Percentiles rank a stretch among this genome's conserved stretches.
Evolutionary conservation across 1,140 invertebrate species (phyloP).

Genomic region (Drosophila pectinifera): DNA sequence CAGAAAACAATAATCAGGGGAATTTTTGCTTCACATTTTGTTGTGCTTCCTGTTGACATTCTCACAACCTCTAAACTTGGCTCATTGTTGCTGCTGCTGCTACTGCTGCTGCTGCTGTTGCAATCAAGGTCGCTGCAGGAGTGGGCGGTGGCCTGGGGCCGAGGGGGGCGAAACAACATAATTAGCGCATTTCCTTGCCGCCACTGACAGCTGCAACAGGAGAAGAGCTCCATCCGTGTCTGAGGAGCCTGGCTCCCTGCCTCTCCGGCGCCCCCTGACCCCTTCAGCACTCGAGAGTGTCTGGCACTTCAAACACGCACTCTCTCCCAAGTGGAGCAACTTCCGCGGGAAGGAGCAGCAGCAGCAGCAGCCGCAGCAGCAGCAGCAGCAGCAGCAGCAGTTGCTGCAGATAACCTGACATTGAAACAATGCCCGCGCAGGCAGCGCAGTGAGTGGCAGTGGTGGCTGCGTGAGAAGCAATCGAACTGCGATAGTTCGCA

Average conservation of each 20-base stretch:
- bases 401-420: constrained; percentile 59
- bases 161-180: constrained; percentile 55
- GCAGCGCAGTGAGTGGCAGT: constrained; percentile 1
- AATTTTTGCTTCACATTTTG: constrained; percentile 20
- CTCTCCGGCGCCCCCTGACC: not conserved
- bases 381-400: not conserved
- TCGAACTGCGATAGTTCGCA: not conserved
- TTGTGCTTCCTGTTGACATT: constrained; percentile 44
- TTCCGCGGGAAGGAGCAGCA: constrained; percentile 13
- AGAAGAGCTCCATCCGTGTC: constrained; percentile 55
- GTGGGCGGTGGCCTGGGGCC: not conserved
- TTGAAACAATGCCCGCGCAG: constrained; percentile 69
- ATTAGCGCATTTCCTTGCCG: constrained; percentile 77
- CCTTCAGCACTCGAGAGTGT: constrained; percentile 41
- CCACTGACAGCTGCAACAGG: constrained; percentile 54
- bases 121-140: constrained; percentile 66
- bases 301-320: constrained; percentile 59
- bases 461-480: constrained; percentile 1
- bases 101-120: constrained; percentile 1
- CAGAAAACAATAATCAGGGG: constrained; percentile 15
- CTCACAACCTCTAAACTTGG: constrained; percentile 44
- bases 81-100: constrained; percentile 31
- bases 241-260: constrained; percentile 42
- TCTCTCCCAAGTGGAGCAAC: constrained; percentile 30
- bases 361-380: not conserved